Percentiles rank a stretch among this genome's conserved stretches.
These are phyloP conservation scores for Zosterops hypoxanthus DNA, from an alignment of 2,113 vertebrate species.

Conservation along the genomic window DNA sequence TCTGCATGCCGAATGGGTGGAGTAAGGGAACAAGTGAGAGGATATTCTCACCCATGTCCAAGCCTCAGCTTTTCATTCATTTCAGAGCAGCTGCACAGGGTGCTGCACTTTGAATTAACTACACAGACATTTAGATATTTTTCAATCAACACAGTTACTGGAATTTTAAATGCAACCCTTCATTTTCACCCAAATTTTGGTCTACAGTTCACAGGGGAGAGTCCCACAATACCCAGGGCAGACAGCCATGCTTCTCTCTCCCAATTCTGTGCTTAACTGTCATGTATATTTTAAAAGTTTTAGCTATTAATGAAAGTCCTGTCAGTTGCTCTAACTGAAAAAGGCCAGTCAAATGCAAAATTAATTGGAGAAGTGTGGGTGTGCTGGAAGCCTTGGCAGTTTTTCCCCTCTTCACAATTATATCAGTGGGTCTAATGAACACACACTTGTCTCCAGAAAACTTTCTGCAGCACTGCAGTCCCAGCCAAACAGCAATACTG, in stretches of 20 bases:
- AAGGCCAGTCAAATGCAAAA: constrained; percentile 5
- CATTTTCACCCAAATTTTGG: not conserved
- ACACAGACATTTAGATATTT: not conserved
- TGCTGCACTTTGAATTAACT: not conserved
- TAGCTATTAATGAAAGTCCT: not conserved
- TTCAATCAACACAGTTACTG: not conserved
- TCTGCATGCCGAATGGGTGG: not conserved
- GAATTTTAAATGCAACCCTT: not conserved
- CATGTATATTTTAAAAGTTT: not conserved
- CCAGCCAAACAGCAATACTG: not conserved
- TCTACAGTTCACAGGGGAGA: not conserved
- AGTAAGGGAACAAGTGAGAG: not conserved
- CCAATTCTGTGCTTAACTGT: not conserved
- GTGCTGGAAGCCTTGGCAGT: not conserved
- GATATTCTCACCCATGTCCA: not conserved
- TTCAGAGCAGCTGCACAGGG: not conserved
- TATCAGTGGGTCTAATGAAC: not conserved
- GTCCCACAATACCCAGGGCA: not conserved
- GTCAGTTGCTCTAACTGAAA: not conserved
- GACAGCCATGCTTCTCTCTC: not conserved
- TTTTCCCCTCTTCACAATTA: not conserved
- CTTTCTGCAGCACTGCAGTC: not conserved
- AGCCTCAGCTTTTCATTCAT: not conserved
- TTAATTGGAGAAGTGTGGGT: not conserved
- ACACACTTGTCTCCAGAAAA: not conserved